These are phyloP conservation scores for Nebria salina DNA, from an alignment of 2,888 invertebrate genomes.

Conservation along the genomic window DNA sequence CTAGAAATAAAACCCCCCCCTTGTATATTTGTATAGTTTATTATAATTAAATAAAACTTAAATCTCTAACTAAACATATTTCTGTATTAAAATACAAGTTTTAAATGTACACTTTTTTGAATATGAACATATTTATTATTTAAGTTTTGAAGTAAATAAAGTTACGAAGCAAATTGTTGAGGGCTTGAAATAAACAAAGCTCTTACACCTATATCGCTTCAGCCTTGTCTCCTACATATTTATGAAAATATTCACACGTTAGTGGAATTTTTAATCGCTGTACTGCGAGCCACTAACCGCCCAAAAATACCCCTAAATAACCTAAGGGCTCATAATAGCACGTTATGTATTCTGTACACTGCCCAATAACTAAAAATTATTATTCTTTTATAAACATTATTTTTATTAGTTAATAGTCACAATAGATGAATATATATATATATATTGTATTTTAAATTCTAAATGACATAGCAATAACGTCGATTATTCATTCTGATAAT, in stretches of 20 bases:
- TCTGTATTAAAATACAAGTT: not conserved
- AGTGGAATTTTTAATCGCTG: no score
- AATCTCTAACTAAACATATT: not conserved
- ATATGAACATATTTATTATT: not conserved
- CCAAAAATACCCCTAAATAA: not conserved
- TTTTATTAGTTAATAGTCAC: not conserved
- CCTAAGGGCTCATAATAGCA: not conserved
- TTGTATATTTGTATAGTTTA: not conserved
- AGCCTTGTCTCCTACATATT: not conserved
- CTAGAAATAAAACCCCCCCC: not conserved
- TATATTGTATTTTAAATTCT: not conserved
- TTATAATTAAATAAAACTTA: conserved; percentile 1
- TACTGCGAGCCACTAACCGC: no score
- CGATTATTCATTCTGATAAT: not conserved
- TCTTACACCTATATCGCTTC: not conserved
- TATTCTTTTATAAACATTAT: not conserved
- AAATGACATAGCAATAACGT: not conserved
- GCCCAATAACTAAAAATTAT: not conserved
- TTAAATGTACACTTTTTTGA: not conserved
- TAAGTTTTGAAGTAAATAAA: not conserved
- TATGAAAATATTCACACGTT: not conserved
- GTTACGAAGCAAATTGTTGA: not conserved
- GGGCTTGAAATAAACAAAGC: not conserved
- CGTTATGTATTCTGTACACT: not conserved
- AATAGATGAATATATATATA: conserved; percentile 1